These are phyloP conservation scores for Strigamia transsilvanica DNA, from an alignment of 2,888 invertebrate genomes.

Conservation along the genomic window DNA sequence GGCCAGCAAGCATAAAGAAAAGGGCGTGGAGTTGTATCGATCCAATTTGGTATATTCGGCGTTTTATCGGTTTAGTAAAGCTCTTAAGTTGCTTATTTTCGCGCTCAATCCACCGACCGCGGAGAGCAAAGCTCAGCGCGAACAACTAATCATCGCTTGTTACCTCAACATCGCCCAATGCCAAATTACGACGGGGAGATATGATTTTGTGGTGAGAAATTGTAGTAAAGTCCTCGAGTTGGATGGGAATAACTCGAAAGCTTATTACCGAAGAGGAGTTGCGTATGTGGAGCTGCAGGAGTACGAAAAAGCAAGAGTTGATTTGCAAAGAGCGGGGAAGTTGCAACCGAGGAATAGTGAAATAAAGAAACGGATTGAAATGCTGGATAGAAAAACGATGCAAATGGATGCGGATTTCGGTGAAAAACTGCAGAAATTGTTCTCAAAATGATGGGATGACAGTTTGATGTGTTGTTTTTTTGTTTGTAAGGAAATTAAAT, in stretches of 20 bases:
- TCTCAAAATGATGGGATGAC: constrained; percentile 51
- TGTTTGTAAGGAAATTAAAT: no score
- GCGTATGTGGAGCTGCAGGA: constrained; percentile 64
- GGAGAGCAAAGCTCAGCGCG: constrained; percentile 65
- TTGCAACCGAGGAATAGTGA: constrained; percentile 75
- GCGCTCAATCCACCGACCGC: constrained; percentile 63
- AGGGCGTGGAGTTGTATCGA: constrained; percentile 73
- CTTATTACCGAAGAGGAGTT: constrained; percentile 67
- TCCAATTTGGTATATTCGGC: constrained; percentile 72
- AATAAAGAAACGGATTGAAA: constrained; percentile 70
- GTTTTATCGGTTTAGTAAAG: constrained; percentile 76
- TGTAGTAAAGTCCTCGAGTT: constrained; percentile 67
- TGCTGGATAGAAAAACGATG: constrained; percentile 70
- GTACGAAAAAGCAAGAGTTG: constrained; percentile 62
- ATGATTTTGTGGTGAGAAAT: constrained; percentile 73
- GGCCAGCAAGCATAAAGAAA: constrained; percentile 48
- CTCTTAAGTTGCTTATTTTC: constrained; percentile 75
- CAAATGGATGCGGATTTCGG: constrained; percentile 71
- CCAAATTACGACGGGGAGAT: constrained; percentile 75
- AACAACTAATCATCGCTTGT: constrained; percentile 68
- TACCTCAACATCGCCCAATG: constrained; percentile 86
- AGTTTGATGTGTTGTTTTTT: no score
- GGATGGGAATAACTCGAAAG: constrained; percentile 67
- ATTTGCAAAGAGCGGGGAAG: constrained; percentile 74
- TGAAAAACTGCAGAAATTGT: constrained; percentile 69